A percentile compares a stretch with the other conserved stretches of the same genome.
phyloP scores from a whole-genome alignment of 2,888 invertebrate species.

The Papilio protenor region DNA sequence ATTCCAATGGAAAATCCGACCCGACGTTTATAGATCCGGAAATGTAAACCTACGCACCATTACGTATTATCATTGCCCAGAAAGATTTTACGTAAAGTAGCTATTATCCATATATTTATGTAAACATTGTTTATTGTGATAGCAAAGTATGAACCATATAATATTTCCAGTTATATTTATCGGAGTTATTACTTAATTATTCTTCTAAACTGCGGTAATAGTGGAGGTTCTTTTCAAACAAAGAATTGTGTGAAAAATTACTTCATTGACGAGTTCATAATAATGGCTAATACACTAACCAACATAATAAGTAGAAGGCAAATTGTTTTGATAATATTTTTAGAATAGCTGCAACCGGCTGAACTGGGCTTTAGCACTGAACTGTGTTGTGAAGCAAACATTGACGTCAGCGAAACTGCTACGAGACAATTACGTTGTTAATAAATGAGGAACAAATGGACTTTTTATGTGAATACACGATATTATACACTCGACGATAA shows the following conservation, averaged over 20 bases:
- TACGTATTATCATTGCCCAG: slow-evolving; percentile 15
- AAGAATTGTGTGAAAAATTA: background rate
- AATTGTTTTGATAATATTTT: slow-evolving; percentile 21
- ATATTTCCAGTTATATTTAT: background rate
- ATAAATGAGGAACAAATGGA: slow-evolving; percentile 23
- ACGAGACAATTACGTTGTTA: slow-evolving; percentile 24
- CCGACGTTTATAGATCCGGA: slow-evolving; percentile 17
- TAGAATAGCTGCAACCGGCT: slow-evolving; percentile 26
- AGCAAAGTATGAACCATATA: background rate
- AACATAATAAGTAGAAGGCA: slow-evolving; percentile 1
- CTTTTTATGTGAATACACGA: slow-evolving; percentile 18
- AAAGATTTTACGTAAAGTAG: background rate
- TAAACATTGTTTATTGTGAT: background rate
- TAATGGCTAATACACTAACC: background rate
- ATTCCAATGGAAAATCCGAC: slow-evolving; percentile 10
- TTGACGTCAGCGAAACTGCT: slow-evolving; percentile 17
- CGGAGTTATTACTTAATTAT: background rate
- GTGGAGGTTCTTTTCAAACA: background rate
- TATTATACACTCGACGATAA: background rate
- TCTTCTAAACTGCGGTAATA: background rate
- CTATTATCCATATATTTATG: background rate
- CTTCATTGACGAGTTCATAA: background rate
- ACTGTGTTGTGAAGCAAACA: slow-evolving; percentile 18
- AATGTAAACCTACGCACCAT: slow-evolving; percentile 15
- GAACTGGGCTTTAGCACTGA: slow-evolving; percentile 16